These are phyloP conservation scores for Pterocles gutturalis DNA, from an alignment of 2,113 vertebrate species.

Conservation along the genomic window DNA sequence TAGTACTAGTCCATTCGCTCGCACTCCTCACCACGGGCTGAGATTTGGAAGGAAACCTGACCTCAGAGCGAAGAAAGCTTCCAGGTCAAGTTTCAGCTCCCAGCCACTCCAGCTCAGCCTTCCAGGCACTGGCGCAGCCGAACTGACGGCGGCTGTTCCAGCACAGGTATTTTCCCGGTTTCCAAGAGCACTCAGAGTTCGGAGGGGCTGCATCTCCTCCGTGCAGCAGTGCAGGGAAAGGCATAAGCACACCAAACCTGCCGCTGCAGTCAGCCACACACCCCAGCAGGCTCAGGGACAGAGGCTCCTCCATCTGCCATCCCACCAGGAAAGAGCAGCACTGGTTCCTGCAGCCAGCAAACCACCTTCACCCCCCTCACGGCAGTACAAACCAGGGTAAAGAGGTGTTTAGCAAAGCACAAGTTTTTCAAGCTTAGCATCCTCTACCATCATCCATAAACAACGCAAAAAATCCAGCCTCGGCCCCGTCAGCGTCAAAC, in stretches of 20 bases:
- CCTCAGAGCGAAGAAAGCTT: neutral
- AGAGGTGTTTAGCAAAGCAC: rapidly evolving
- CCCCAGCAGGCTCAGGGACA: rapidly evolving
- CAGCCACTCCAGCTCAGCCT: neutral
- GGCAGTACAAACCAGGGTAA: rapidly evolving
- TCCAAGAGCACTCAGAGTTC: rapidly evolving
- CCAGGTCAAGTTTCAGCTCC: constrained; percentile 50
- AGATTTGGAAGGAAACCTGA: constrained; percentile 39
- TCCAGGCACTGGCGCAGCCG: neutral
- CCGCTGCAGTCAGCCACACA: rapidly evolving
- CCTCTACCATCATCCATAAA: neutral
- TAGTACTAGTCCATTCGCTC: neutral
- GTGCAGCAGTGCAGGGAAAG: rapidly evolving
- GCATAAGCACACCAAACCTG: rapidly evolving
- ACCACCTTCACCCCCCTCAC: rapidly evolving
- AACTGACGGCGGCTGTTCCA: neutral
- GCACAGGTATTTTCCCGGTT: neutral
- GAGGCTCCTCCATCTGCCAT: no score
- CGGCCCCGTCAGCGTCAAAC: rapidly evolving
- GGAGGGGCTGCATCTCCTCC: neutral
- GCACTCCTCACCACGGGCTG: neutral
- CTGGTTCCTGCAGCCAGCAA: neutral
- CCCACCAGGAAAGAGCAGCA: neutral
- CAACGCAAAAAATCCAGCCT: rapidly evolving
- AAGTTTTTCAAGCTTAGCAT: neutral